Evolutionary conservation across 2,888 invertebrate genomes (phyloP).

Genomic region (Clunio marinus): DNA sequence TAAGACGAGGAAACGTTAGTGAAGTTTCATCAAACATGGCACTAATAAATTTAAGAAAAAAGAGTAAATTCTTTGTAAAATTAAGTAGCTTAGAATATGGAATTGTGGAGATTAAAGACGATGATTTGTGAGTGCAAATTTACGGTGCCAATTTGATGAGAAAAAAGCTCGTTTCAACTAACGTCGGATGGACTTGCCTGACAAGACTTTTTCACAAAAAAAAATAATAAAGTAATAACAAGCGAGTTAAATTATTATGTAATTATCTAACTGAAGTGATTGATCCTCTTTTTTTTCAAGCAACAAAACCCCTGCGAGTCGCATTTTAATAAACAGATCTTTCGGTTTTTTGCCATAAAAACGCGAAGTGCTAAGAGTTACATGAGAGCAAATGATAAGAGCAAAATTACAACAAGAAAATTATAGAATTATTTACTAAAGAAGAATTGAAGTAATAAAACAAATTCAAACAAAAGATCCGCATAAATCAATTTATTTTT

Average conservation of each 20-base stretch:
- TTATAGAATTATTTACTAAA: constrained; percentile 27
- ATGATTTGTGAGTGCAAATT: background rate
- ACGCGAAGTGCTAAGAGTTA: background rate
- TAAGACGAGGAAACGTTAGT: no score
- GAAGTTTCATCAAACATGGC: no score
- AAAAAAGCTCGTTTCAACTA: background rate
- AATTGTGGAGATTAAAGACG: constrained; percentile 16
- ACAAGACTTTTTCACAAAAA: no score
- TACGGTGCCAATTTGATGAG: constrained; percentile 7
- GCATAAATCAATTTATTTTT: no score
- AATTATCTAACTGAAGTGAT: background rate
- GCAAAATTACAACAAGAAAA: constrained; percentile 12
- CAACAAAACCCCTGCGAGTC: background rate
- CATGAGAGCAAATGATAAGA: background rate
- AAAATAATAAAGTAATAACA: no score
- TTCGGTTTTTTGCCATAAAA: background rate
- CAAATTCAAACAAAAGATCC: constrained; percentile 5
- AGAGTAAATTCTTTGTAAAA: constrained; percentile 8
- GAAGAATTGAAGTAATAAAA: constrained; percentile 13
- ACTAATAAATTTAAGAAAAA: no score
- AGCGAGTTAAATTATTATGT: no score
- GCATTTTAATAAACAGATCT: no score
- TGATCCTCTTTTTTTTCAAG: background rate
- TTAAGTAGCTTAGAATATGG: constrained; percentile 22
- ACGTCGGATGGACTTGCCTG: no score